A percentile compares a stretch with the other conserved stretches of the same genome.
Evolutionary conservation across 2,888 invertebrate species (phyloP).

Genomic region (Agrotis clavis): DNA sequence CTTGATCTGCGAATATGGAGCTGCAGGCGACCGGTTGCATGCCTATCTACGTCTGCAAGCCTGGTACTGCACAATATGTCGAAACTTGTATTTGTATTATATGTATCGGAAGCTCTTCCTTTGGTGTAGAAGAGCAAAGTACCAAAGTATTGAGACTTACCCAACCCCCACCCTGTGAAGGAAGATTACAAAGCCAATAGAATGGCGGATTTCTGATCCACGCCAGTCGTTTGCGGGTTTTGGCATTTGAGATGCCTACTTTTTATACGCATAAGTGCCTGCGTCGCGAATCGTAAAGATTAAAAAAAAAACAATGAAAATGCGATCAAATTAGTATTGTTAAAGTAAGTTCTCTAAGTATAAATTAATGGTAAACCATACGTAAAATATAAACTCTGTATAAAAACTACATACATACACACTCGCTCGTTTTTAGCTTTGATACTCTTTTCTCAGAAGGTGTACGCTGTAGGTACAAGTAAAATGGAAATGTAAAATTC

Average conservation of each 20-base stretch:
- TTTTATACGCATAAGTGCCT: no score
- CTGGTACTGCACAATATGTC: constrained; percentile 18
- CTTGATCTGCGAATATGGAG: constrained; percentile 58
- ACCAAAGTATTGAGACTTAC: no score
- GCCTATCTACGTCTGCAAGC: neutral
- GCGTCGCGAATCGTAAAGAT: no score
- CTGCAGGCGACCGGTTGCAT: constrained; percentile 46
- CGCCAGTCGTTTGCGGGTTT: neutral
- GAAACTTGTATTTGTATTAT: constrained; percentile 7
- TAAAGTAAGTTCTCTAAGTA: neutral
- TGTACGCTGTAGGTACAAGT: neutral
- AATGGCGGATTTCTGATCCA: no score
- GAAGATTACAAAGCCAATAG: no score
- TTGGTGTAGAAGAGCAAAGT: no score
- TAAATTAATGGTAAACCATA: neutral
- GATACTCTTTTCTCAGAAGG: neutral
- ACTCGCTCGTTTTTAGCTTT: neutral
- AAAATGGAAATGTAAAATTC: constrained; percentile 15
- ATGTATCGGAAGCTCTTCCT: no score
- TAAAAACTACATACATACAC: neutral
- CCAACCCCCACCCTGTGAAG: no score
- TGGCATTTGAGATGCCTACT: neutral
- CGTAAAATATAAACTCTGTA: neutral
- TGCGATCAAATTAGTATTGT: neutral
- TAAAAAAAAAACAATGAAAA: neutral